Evolutionary conservation across 2,113 vertebrate species (phyloP).

Genomic region (Vanacampus margaritifer): DNA sequence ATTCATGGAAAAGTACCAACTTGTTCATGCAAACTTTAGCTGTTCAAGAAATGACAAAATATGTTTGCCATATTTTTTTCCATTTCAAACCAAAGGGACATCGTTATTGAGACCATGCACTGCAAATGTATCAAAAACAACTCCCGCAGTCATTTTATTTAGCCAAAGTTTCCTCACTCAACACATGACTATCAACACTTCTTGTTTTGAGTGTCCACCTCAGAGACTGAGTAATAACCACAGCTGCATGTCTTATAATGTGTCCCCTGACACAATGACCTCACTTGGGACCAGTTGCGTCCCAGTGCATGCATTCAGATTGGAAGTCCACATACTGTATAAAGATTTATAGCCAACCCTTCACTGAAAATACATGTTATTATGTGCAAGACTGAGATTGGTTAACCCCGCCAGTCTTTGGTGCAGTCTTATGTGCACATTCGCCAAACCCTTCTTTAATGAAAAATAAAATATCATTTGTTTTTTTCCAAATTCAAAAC

Average conservation of each 20-base stretch:
- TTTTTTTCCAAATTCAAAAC: too few species aligned
- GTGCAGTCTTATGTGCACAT: too few species aligned
- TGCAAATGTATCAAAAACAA: not conserved
- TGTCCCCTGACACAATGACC: conserved; percentile 66
- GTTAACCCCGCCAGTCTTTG: conserved; percentile 5
- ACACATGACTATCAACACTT: conserved; percentile 35
- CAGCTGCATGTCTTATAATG: conserved; percentile 65
- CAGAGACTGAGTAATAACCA: conserved; percentile 39
- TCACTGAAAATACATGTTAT: conserved; percentile 31
- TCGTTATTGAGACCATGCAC: not conserved
- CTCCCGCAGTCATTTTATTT: conserved; percentile 28
- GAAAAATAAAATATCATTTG: too few species aligned
- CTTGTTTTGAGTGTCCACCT: conserved; percentile 51
- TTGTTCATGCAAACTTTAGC: conserved; percentile 3
- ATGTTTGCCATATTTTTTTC: not conserved
- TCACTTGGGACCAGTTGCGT: conserved; percentile 60
- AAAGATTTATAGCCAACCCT: conserved; percentile 8
- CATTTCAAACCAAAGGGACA: not conserved
- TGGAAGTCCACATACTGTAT: conserved; percentile 30
- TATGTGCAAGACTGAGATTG: not conserved
- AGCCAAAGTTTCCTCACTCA: conserved; percentile 44
- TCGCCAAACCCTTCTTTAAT: too few species aligned
- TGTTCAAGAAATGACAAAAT: conserved; percentile 10
- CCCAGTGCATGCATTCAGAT: conserved; percentile 41
- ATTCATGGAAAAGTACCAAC: conserved; percentile 10